A percentile compares a stretch with the other conserved stretches of the same genome.
Evolutionary conservation across 1,140 invertebrate genomes (phyloP).

Genomic region (Centruroides sculpturatus): DNA sequence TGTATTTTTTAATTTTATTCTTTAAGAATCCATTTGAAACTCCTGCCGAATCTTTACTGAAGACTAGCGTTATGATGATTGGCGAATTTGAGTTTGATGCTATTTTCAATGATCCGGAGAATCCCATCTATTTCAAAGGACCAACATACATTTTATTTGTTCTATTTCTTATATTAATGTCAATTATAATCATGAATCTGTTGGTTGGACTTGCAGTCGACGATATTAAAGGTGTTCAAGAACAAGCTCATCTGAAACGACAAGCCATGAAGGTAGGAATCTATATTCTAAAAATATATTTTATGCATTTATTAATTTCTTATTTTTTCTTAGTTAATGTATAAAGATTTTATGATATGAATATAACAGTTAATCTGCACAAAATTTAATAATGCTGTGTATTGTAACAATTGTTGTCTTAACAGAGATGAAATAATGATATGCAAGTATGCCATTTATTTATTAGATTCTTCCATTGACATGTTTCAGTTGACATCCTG

Average conservation of each 20-base stretch:
- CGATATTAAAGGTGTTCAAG: slow-evolving; percentile 46
- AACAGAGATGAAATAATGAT: too few relatives aligned
- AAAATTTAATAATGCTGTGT: too few relatives aligned
- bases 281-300: neutral
- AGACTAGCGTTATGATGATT: slow-evolving; percentile 77
- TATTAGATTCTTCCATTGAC: too few relatives aligned
- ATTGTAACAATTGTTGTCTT: too few relatives aligned
- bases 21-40: slow-evolving; percentile 32
- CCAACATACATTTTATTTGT: slow-evolving; percentile 61
- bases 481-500: too few relatives aligned
- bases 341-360: too few relatives aligned
- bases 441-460: too few relatives aligned
- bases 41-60: slow-evolving; percentile 52
- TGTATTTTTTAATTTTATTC: neutral
- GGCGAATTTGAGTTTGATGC: slow-evolving; percentile 73
- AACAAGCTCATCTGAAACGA: slow-evolving; percentile 35
- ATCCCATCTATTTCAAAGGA: slow-evolving; percentile 30
- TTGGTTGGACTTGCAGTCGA: slow-evolving; percentile 70
- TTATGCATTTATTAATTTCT: neutral
- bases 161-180: slow-evolving; percentile 61
- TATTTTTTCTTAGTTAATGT: neutral
- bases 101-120: slow-evolving; percentile 46
- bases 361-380: too few relatives aligned
- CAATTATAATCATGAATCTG: slow-evolving; percentile 69
- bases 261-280: slow-evolving; percentile 37